Base-by-base conservation (phyloP, 1,140 invertebrate genomes). In the Araneus ventricosus region DNA sequence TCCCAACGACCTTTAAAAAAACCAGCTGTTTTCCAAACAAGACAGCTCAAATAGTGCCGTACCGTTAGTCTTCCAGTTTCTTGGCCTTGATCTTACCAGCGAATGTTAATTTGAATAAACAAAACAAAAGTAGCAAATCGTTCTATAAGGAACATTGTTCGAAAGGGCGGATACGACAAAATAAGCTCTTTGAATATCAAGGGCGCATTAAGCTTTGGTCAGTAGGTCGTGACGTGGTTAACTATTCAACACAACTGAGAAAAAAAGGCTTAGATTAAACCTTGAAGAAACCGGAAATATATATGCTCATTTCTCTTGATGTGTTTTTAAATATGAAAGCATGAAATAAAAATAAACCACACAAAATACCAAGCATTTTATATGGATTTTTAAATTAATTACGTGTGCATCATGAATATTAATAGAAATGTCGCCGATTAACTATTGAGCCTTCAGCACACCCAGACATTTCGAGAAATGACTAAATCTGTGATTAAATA, bases 181-280 rank as follows among this genome's bases (percentile, higher is more conserved):
- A 75, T 61, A 34, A 34, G 67, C 67, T 75, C 30, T 75, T 34
- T 17, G 17, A 75, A 75, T 75, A 75, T 75, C 67, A 75, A 75
- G 67, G 67, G 3, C 67, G 17, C 1, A 14, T 34, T 37, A 75
- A 30, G 67, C 30, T 34, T 75, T 75, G 67, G 67, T 34, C 30
- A 75, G 20, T 30, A 17, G 63, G 67, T 30, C 67, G 27, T 20
- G 5, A 20, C 67, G 67, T 37, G 67, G 30, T 37, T 75, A 75
- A 37, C 30, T 34, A 75, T 75, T 30, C 39, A 14, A 5, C 20
- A 17, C n/a, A 34, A 4, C 37, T 27, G 37, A 10, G n/a, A 10
- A 84, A 41, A 45, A 52, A 84, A 37, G 22, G 67, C 27, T 4
- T 17, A 3, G 1, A 37, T n/a, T 34, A 34, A 30, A 17, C 67